A percentile compares a stretch with the other conserved stretches of the same genome.
These are phyloP conservation scores for Cryptophagus acutangulus DNA, from an alignment of 2,888 invertebrate species.

Conservation along the genomic window DNA sequence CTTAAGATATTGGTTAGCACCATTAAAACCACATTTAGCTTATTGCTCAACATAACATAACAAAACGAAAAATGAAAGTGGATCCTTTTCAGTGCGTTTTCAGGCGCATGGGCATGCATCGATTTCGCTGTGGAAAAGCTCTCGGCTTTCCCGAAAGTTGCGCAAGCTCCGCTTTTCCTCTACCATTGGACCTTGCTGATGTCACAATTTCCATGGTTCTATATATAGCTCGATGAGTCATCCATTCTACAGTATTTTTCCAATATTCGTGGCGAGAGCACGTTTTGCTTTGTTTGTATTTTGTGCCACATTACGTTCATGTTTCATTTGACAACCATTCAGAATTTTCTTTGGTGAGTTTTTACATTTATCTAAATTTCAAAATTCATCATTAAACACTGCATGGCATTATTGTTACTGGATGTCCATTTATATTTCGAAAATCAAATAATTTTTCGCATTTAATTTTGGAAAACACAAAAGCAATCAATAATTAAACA, in stretches of 20 bases:
- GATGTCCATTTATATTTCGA: too few species aligned
- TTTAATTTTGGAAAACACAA: too few species aligned
- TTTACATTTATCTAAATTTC: constrained; percentile 5
- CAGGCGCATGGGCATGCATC: constrained; percentile 30
- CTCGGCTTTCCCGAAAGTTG: constrained; percentile 25
- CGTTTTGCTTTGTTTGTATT: constrained; percentile 32
- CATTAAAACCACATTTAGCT: constrained; percentile 25
- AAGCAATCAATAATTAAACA: too few species aligned
- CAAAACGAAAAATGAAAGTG: constrained; percentile 31
- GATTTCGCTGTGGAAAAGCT: constrained; percentile 32
- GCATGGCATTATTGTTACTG: constrained; percentile 1
- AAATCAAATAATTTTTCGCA: too few species aligned
- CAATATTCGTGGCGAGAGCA: constrained; percentile 34
- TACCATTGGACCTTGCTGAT: constrained; percentile 39
- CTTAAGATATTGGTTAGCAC: too few species aligned
- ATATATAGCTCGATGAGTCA: constrained; percentile 47
- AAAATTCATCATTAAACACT: too few species aligned
- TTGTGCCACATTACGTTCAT: constrained; percentile 27
- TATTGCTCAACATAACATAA: constrained; percentile 12
- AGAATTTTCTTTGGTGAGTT: background rate
- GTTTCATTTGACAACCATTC: constrained; percentile 10
- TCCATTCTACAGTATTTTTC: constrained; percentile 44
- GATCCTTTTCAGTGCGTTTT: constrained; percentile 9
- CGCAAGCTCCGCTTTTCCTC: constrained; percentile 36
- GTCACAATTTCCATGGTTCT: constrained; percentile 40